Conservation (phyloP, 2,113 vertebrate species). For the Monopterus albus region DNA sequence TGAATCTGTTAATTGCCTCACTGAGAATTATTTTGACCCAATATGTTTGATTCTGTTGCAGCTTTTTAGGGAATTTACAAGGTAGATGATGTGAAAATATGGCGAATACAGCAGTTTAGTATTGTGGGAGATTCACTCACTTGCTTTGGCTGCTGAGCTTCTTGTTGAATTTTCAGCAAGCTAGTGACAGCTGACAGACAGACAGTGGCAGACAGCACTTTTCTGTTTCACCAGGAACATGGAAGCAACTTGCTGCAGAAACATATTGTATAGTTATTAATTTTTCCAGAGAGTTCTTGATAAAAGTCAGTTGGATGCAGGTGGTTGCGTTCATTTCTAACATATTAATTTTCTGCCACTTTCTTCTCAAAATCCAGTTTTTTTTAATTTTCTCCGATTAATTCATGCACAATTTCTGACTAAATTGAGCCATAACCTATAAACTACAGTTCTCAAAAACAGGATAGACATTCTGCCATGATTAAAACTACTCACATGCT, state of each 20-base stretch:
- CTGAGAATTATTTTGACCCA: not conserved
- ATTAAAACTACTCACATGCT: not conserved
- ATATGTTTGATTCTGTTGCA: not conserved
- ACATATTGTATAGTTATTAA: not conserved
- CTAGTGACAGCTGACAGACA: no score
- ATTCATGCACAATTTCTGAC: conserved; percentile 8
- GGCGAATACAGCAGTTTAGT: no score
- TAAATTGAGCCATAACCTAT: conserved; percentile 21
- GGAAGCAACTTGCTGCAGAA: conserved; percentile 6
- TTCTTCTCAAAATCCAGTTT: not conserved
- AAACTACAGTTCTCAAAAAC: not conserved
- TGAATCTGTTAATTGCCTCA: not conserved
- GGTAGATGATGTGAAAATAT: no score
- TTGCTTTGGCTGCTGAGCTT: no score
- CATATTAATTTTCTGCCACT: not conserved
- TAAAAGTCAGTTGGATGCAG: not conserved
- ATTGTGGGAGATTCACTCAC: no score
- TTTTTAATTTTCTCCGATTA: conserved; percentile 1
- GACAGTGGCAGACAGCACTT: no score
- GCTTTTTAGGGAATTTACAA: not conserved
- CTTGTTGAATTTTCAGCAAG: no score
- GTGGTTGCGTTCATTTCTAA: not conserved
- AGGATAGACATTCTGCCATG: not conserved
- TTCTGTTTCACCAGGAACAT: not conserved
- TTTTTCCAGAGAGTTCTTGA: conserved; percentile 1